Conservation (phyloP, 1,140 invertebrate genomes). For the Metopolophium dirhodum region DNA sequence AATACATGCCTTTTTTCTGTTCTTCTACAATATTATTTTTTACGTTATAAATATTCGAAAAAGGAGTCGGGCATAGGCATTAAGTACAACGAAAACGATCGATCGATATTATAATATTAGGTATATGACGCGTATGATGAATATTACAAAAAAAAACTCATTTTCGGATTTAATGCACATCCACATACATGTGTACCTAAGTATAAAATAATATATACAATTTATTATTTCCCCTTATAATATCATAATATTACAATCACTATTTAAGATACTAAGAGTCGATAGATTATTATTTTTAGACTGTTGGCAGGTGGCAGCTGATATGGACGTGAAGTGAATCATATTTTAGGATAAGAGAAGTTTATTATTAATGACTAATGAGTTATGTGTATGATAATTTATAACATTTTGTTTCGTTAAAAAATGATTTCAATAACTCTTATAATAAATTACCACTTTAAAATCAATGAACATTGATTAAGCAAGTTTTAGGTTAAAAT, state of each 20-base stretch:
- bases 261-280: background rate
- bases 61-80: background rate
- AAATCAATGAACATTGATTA: conserved; percentile 14
- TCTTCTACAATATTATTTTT: background rate
- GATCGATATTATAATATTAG: no score
- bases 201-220: no score
- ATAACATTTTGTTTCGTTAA: background rate
- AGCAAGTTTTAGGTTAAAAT: background rate
- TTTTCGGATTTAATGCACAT: background rate
- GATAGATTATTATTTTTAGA: background rate
- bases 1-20: background rate
- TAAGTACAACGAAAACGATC: no score
- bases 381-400: background rate
- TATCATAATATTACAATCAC: background rate
- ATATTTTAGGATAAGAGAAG: background rate
- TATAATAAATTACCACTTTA: conserved; percentile 20
- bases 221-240: no score
- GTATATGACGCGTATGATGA: background rate
- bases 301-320: background rate
- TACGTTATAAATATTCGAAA: background rate
- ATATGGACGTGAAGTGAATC: background rate
- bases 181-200: background rate
- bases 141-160: background rate
- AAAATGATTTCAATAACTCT: background rate
- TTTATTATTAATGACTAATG: background rate